These are phyloP conservation scores for Motacilla alba DNA, from an alignment of 2,113 vertebrate genomes.

Conservation along the genomic window DNA sequence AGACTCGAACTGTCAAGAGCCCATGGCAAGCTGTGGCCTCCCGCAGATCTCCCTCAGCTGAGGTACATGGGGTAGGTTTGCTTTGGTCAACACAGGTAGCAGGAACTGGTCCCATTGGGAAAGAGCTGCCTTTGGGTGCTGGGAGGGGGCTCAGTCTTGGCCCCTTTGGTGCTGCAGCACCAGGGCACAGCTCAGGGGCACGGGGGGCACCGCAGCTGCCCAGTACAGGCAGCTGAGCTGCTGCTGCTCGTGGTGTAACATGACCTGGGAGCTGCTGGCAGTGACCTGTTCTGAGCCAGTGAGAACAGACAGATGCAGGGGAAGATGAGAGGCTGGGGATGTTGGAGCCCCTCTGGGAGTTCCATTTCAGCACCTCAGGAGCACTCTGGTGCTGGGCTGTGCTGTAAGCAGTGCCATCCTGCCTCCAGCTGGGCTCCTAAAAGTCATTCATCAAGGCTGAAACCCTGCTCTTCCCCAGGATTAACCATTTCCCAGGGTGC, in stretches of 20 bases:
- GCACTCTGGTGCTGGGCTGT: rapidly evolving
- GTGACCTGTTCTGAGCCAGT: rapidly evolving
- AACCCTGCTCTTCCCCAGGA: neutral
- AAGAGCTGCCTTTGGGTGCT: neutral
- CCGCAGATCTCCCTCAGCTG: neutral
- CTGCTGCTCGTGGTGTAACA: neutral
- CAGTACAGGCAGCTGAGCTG: neutral
- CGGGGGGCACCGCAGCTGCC: rapidly evolving
- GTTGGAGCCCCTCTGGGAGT: neutral
- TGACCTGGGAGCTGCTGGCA: neutral
- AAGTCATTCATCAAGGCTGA: neutral
- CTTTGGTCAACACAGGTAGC: neutral
- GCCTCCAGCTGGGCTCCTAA: neutral
- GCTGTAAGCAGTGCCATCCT: rapidly evolving
- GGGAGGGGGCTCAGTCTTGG: neutral
- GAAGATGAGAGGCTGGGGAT: neutral
- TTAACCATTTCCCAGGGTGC: neutral
- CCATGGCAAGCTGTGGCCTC: rapidly evolving
- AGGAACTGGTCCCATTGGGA: neutral
- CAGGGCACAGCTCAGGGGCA: neutral
- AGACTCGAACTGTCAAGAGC: neutral
- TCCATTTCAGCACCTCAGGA: neutral
- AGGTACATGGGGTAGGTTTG: neutral
- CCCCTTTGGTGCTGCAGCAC: neutral
- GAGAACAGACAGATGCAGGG: neutral